These are phyloP conservation scores for Zele albiditarsus DNA, from an alignment of 2,888 invertebrate genomes.

Conservation along the genomic window DNA sequence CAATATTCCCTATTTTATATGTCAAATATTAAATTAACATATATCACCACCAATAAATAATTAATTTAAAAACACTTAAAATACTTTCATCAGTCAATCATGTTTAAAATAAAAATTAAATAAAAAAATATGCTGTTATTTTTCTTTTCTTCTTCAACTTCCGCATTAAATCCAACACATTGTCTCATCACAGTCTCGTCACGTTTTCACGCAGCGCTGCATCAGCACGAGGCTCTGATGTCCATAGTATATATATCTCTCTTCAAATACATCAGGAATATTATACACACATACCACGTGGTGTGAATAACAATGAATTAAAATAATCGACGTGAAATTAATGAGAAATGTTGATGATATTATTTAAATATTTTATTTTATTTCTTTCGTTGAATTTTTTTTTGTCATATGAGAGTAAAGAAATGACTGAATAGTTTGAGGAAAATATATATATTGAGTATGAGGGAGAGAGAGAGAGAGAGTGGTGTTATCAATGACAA, in stretches of 20 bases:
- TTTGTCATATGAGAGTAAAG: background rate
- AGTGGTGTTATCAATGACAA: background rate
- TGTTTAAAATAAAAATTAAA: too few species aligned
- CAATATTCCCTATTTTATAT: background rate
- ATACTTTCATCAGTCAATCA: background rate
- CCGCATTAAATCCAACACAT: background rate
- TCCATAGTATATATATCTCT: background rate
- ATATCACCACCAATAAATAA: background rate
- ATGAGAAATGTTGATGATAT: background rate
- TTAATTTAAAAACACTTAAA: background rate
- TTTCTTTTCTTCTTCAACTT: background rate
- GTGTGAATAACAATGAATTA: background rate
- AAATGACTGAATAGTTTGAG: background rate
- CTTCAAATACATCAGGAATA: background rate
- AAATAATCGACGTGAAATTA: background rate
- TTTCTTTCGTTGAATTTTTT: background rate
- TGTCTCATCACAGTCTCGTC: slow-evolving; percentile 2
- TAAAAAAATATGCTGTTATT: too few species aligned
- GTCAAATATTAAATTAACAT: background rate
- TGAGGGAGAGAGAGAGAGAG: background rate
- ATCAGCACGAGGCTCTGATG: slow-evolving; percentile 10
- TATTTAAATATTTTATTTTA: too few species aligned
- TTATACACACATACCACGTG: slow-evolving; percentile 22
- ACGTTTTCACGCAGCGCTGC: slow-evolving; percentile 26
- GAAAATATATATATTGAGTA: background rate